Evolutionary conservation across 2,888 invertebrate species (phyloP), one percentile per base, ranked within the genome.

Genomic region (Archaeoteleia sp.): DNA sequence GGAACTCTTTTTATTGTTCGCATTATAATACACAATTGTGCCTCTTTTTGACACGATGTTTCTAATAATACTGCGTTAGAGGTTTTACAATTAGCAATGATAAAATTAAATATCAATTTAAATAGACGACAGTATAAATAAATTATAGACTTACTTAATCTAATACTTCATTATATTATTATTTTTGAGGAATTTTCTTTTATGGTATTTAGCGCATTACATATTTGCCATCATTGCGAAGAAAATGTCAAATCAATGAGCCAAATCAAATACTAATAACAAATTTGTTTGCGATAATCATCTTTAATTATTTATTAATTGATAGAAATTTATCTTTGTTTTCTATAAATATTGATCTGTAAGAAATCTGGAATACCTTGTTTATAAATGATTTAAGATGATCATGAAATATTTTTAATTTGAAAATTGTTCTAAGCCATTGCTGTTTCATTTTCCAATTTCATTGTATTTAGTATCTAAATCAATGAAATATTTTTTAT

Each of bases 11-110:
- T 83, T 83, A 82, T 83, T 83, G 80, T 73, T 72, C 73, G 71
- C 73, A 72, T 73, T 73, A 74, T 74, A 74, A 71, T 74, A 74
- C 73, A 74, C 54, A 71, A 60, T 72, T 66, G 71, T 67, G 70
- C 66, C 60, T 58, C 67, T 49, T 58, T n/a, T 67, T 54, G 54
- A 53, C 62, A 25, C 61, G 53, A 69, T 71, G 68, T 67, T 61
- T 76, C 82, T 84, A 83, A 79, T 83, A 83, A 83, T 83, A 83
- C 83, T 83, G 83, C 77, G 76, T 72, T 77, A 74, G 79, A 79
- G 76, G 78, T 80, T 74, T 80, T 80, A 81, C 77, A 78, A 69
- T 80, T 78, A 70, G 67, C 68, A 73, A 63, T 71, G 74, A 61
- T 72, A 65, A 74, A 79, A 76, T 76, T 75, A 76, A 78, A 78